Base-by-base conservation (phyloP, 1,140 invertebrate species). In the Aricia agestis region DNA sequence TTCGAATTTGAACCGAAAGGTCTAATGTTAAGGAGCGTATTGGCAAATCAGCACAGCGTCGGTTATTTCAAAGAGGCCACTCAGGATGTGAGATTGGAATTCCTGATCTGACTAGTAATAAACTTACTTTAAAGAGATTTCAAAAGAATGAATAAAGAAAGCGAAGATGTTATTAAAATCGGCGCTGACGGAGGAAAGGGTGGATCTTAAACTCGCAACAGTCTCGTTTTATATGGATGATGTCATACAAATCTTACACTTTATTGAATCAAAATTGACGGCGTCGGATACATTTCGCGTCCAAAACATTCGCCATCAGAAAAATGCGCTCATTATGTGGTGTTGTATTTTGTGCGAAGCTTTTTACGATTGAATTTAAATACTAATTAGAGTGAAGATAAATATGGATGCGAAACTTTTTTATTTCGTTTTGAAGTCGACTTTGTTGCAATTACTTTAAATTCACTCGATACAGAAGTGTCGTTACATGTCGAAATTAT, bases 71-170 rank as follows among this genome's bases (percentile, higher is more conserved):
- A 90, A 90, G 86, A 77, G 76, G 71, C 72, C 76, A 84, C 79
- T 84, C 83, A 88, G 87, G 86, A 90, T 86, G 83, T 83, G 77
- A 85, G 83, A 88, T 87, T 85, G 86, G 83, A 86, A 87, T 87
- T 87, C 85, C 86, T 87, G 87, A 90, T 87, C 85, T 82, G 87
- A 88, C 85, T 88, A 88, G 86, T 81, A 90, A 90, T 90, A 90
- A 90, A 88, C 81, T 88, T 83, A 83, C 83, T 88, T 88, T 84
- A 88, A 87, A 85, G 82, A 82, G 82, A 85, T 88, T 84, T 88
- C 84, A 88, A 87, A 88, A 89, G 84, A 87, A 86, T 80, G 83
- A 82, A 87, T 87, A 87, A 87, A 88, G 83, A 87, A 85, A 84
- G 74, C 83, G 74, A 80, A 84, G 82, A 87, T 84, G 83, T 87